Evolutionary conservation across 2,888 invertebrate genomes (phyloP).

Genomic region (Drosophila helvetica): DNA sequence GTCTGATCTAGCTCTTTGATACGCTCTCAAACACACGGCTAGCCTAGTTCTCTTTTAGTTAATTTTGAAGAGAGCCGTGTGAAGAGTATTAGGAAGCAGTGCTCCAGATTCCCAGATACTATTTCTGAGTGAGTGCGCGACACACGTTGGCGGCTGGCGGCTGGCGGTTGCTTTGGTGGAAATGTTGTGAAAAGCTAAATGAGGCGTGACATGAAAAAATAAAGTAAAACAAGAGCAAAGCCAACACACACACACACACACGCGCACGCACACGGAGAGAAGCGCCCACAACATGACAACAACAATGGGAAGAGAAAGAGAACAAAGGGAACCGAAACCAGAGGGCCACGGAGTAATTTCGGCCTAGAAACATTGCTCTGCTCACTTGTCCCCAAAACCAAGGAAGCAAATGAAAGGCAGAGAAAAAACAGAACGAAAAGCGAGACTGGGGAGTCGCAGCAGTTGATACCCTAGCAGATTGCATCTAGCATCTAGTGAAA

Average conservation of each 20-base stretch:
- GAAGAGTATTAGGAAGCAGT: slow-evolving; percentile 36
- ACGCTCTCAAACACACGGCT: slow-evolving; percentile 8
- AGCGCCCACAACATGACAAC: slow-evolving; percentile 50
- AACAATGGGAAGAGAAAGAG: slow-evolving; percentile 23
- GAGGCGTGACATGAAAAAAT: slow-evolving; percentile 74
- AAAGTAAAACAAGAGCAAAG: slow-evolving; percentile 39
- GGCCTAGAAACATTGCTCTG: slow-evolving; percentile 32
- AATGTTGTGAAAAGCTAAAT: slow-evolving; percentile 75
- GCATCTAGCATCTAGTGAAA: background rate
- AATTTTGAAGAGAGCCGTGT: slow-evolving; percentile 26
- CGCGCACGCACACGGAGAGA: slow-evolving; percentile 22
- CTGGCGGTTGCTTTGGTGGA: slow-evolving; percentile 30
- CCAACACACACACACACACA: slow-evolving; percentile 4
- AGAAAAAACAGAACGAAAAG: background rate
- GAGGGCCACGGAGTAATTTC: slow-evolving; percentile 39
- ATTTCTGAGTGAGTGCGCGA: slow-evolving; percentile 36
- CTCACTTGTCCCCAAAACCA: slow-evolving; percentile 22
- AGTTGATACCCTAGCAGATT: background rate
- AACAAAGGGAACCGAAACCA: slow-evolving; percentile 21
- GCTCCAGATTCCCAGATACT: slow-evolving; percentile 50
- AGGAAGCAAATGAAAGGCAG: slow-evolving; percentile 13
- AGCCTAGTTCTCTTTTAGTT: slow-evolving; percentile 30
- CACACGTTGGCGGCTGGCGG: slow-evolving; percentile 32
- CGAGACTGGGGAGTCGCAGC: background rate
- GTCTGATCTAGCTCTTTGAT: slow-evolving; percentile 43